phyloP scores from a whole-genome alignment of 2,888 invertebrate species.

The Cabera pusaria region DNA sequence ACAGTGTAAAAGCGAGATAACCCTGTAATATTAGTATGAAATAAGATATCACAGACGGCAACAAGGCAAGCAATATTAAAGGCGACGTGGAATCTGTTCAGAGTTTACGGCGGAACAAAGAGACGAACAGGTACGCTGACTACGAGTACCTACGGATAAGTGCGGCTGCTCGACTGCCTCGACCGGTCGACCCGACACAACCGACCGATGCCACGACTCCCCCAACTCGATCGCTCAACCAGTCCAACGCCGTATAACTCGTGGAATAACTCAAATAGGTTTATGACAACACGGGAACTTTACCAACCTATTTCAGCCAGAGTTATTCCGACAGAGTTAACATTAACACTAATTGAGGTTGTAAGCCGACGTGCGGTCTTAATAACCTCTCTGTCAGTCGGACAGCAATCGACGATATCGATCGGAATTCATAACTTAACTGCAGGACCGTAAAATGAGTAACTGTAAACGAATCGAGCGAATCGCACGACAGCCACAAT shows the following conservation, averaged over 20 bases:
- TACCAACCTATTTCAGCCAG: constrained; percentile 43
- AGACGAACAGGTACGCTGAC: constrained; percentile 66
- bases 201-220: constrained; percentile 36
- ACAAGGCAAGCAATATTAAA: constrained; percentile 3
- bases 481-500: constrained; percentile 54
- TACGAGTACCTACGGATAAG: constrained; percentile 58
- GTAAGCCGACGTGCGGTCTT: constrained; percentile 27
- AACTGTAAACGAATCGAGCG: constrained; percentile 53
- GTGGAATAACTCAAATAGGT: constrained; percentile 67
- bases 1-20: too few relatives aligned
- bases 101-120: constrained; percentile 58
- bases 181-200: constrained; percentile 39
- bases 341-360: constrained; percentile 44
- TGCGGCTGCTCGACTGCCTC: constrained; percentile 41
- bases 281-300: constrained; percentile 67
- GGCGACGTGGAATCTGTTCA: constrained; percentile 53
- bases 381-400: constrained; percentile 39
- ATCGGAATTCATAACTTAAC: constrained; percentile 46
- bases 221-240: constrained; percentile 20
- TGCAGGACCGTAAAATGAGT: constrained; percentile 61
- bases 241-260: constrained; percentile 33
- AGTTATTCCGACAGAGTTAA: constrained; percentile 40
- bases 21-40: too few relatives aligned
- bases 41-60: too few relatives aligned
- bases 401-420: constrained; percentile 40